phyloP scores from a whole-genome alignment of 2,888 invertebrate genomes.

The Acanthacorydalis orientalis region DNA sequence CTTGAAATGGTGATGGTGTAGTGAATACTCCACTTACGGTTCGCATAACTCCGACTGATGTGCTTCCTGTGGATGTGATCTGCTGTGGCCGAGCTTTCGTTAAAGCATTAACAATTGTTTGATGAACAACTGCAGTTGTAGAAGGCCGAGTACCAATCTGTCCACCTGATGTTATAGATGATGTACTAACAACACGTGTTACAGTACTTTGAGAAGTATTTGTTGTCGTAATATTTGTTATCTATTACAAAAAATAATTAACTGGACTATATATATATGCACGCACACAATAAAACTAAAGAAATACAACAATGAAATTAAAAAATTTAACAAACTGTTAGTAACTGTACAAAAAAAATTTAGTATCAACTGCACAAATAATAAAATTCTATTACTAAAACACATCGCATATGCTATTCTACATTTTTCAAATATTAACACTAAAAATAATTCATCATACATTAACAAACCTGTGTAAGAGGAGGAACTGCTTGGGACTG shows the following conservation, averaged over 20 bases:
- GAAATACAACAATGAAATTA: no score
- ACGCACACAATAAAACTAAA: no score
- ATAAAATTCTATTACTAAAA: neutral
- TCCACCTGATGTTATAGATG: slow-evolving; percentile 17
- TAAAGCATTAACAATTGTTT: slow-evolving; percentile 26
- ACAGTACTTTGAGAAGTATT: slow-evolving; percentile 28
- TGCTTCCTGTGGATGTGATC: neutral
- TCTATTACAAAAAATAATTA: slow-evolving; percentile 8
- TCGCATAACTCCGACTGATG: slow-evolving; percentile 3
- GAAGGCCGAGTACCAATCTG: slow-evolving; percentile 16
- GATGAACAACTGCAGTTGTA: slow-evolving; percentile 11
- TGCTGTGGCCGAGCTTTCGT: slow-evolving; percentile 17
- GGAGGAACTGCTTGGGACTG: slow-evolving; percentile 26
- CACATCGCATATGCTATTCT: neutral
- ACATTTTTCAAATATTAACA: neutral
- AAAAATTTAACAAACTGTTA: no score
- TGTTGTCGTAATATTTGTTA: slow-evolving; percentile 20
- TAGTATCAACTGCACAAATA: neutral
- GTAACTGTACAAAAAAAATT: no score
- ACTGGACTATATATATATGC: neutral
- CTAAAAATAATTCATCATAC: neutral
- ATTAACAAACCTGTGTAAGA: slow-evolving; percentile 28
- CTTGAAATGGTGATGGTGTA: slow-evolving; percentile 12
- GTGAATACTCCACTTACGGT: slow-evolving; percentile 8
- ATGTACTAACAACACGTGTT: slow-evolving; percentile 33